phyloP scores from a whole-genome alignment of 1,140 invertebrate species.

The Drosophila lowei region DNA sequence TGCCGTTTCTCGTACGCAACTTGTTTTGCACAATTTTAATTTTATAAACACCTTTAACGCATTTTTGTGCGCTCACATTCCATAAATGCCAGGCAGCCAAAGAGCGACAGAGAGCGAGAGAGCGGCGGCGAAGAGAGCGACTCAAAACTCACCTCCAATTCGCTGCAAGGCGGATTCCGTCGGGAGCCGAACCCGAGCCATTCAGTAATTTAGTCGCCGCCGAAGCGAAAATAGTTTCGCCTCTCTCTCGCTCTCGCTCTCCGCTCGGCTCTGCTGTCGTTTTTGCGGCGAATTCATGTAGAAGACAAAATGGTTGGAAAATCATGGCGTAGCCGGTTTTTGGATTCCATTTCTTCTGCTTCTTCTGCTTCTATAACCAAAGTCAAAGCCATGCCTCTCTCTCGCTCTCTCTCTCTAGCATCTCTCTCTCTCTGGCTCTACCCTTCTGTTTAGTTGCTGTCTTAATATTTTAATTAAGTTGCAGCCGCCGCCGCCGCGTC shows the following conservation, averaged over 20 bases:
- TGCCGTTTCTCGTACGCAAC: constrained; percentile 51
- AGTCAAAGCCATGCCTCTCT: constrained; percentile 5
- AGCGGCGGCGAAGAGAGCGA: constrained; percentile 3
- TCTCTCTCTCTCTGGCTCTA: constrained; percentile 2
- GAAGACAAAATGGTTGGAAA: constrained; percentile 80
- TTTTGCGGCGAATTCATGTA: constrained; percentile 20
- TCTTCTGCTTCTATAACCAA: constrained; percentile 4
- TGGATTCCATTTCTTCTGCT: constrained; percentile 39
- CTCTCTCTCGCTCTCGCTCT: constrained; percentile 24
- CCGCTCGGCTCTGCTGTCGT: background rate
- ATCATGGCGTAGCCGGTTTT: constrained; percentile 77
- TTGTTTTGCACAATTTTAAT: constrained; percentile 82
- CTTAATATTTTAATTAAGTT: constrained; percentile 76
- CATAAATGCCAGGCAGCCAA: constrained; percentile 65
- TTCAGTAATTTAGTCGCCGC: constrained; percentile 68
- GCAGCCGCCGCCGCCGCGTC: constrained; percentile 24
- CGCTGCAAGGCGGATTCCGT: constrained; percentile 27
- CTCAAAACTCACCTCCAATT: constrained; percentile 62
- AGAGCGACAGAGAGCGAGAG: constrained; percentile 7
- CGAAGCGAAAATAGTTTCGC: constrained; percentile 31
- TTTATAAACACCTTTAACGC: constrained; percentile 82
- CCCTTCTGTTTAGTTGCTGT: constrained; percentile 2
- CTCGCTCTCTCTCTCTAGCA: background rate
- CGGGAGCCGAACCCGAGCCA: constrained; percentile 35
- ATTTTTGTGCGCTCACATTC: constrained; percentile 81